Evolutionary conservation across 2,797 vertebrate genomes (phyloP), one percentile per base, ranked within the genome.

Genomic region (Hozukius guyotensis): DNA sequence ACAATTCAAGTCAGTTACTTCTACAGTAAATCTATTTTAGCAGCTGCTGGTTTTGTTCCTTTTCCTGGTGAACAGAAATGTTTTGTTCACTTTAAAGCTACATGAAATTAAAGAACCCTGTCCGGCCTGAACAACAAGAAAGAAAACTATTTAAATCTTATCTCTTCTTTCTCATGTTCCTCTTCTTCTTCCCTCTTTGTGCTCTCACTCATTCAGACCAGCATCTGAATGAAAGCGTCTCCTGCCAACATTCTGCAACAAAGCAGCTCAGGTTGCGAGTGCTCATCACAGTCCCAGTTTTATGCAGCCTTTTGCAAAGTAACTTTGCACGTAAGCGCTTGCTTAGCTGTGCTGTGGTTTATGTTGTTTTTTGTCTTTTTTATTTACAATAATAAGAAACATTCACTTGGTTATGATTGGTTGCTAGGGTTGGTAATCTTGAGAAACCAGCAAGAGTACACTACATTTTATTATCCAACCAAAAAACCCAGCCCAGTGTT

Each of bases 181-280:
- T 65, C 24, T 25, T 80, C 22, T 34, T 24, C 59, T 69, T 20
- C 27, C 38, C 24, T 72, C 20, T 82, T 87, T 80, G 57, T 56
- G 18, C 53, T 80, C 74, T 68, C 52, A 10, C 31, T 80, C 72
- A 57, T 78, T 72, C 66, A 86, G 36, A 72, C 22, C 49, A 32
- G 38, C 62, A 52, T 72, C 61, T 60, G 69, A 60, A 60, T 46
- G 24, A 59, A 70, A 72, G 34, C 11, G 2, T 32, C 52, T 42
- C 18, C n/a, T 13, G 79, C 56, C 57, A 72, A 10, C 34, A 76
- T 53, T 74, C 10, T 13, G 20, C 31, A 72, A 70, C 75, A 75
- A 71, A 84, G 75, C 67, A 34, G 32, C 69, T 83, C 73, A 34
- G 74, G 66, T 68, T 88, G 42, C 70, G 69, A 61, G 52, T n/a